Percentiles rank a stretch among this genome's conserved stretches.
Conservation (phyloP, 2,113 vertebrate genomes). For the Corythornis madagascariensis region DNA sequence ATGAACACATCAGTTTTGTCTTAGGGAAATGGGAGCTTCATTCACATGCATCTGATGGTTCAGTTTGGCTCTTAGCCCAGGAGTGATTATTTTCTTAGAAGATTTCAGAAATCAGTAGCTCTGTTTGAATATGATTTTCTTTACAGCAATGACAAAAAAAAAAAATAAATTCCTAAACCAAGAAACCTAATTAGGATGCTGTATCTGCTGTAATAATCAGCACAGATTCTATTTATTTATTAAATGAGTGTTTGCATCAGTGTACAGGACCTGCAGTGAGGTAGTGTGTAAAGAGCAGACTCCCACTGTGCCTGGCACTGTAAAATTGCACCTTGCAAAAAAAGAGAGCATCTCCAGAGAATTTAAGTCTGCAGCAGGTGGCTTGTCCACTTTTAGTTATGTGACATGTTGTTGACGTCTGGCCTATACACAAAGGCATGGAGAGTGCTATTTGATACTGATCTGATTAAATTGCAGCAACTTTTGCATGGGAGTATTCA, state of each 20-base stretch:
- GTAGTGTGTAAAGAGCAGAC: background rate
- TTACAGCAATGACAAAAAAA: background rate
- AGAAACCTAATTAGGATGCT: conserved; percentile 1
- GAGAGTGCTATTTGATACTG: background rate
- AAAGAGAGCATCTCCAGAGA: background rate
- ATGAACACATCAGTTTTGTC: background rate
- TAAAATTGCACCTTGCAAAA: background rate
- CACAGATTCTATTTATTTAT: background rate
- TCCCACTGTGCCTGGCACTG: background rate
- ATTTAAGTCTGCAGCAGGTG: background rate
- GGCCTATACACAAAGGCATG: background rate
- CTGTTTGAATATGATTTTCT: conserved; percentile 3
- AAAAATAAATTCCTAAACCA: background rate
- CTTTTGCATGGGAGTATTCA: background rate
- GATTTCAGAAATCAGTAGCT: conserved; percentile 32
- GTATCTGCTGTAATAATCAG: background rate
- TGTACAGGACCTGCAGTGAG: background rate
- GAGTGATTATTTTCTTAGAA: background rate
- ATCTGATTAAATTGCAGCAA: conserved; percentile 19
- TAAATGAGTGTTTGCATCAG: background rate
- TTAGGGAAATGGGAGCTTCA: background rate
- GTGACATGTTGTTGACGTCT: background rate
- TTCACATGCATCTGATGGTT: background rate
- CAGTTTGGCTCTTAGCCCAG: background rate
- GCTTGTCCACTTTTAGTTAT: background rate